These are phyloP conservation scores for Lonchura striata DNA, from an alignment of 2,113 vertebrate genomes.

Conservation along the genomic window DNA sequence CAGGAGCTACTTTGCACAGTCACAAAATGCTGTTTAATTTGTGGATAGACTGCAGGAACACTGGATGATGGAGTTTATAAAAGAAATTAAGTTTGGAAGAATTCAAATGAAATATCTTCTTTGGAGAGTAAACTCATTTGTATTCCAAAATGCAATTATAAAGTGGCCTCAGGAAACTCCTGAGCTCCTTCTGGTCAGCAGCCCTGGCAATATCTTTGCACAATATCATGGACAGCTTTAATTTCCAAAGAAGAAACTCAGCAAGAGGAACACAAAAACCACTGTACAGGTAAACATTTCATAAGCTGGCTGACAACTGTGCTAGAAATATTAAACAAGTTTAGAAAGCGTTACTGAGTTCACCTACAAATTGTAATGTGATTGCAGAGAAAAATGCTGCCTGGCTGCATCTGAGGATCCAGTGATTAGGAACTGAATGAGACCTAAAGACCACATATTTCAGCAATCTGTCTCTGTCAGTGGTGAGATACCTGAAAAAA, in stretches of 20 bases:
- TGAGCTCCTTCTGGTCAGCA: slow-evolving; percentile 16
- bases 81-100: not conserved
- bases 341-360: not conserved
- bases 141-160: slow-evolving; percentile 35
- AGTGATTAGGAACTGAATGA: slow-evolving; percentile 1
- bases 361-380: not conserved
- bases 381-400: not conserved
- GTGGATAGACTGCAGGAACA: not conserved
- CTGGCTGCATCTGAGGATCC: not conserved
- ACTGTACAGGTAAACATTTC: slow-evolving; percentile 12
- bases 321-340: slow-evolving; percentile 17
- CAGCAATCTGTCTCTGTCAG: slow-evolving; percentile 13
- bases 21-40: not conserved
- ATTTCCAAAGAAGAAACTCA: not conserved
- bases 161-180: not conserved
- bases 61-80: not conserved
- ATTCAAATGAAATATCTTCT: slow-evolving; percentile 15
- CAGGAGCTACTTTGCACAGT: not conserved
- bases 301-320: not conserved
- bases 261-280: fast-evolving
- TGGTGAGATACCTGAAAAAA: not conserved
- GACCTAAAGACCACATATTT: not conserved
- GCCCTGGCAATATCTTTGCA: not conserved
- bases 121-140: not conserved
- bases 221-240: not conserved